Conservation (phyloP, 1,140 invertebrate species). For the Drosophila malerkotliana region DNA sequence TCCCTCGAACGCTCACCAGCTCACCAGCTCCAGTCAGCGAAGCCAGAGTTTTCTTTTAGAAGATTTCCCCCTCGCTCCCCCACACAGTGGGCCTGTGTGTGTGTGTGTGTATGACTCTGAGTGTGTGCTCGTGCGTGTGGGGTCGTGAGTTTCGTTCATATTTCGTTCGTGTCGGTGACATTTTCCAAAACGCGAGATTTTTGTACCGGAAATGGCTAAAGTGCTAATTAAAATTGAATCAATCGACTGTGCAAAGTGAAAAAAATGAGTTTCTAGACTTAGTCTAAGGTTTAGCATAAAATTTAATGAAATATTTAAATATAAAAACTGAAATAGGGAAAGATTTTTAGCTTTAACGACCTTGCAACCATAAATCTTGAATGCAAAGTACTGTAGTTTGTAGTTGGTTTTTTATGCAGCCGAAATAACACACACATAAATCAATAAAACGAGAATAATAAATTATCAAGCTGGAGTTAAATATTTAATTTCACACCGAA, state of each 20-base stretch:
- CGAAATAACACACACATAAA: conserved; percentile 45
- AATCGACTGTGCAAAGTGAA: conserved; percentile 7
- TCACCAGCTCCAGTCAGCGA: conserved; percentile 28
- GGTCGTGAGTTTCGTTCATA: conserved; percentile 32
- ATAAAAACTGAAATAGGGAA: conserved; percentile 4
- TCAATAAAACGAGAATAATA: conserved; percentile 62
- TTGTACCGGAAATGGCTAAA: conserved; percentile 48
- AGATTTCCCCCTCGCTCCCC: conserved; percentile 52
- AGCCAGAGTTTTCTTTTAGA: conserved; percentile 68
- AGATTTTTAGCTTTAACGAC: conserved; percentile 2
- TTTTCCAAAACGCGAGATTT: conserved; percentile 37
- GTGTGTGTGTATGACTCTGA: conserved; percentile 7
- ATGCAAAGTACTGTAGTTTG: background rate
- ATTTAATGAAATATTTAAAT: background rate
- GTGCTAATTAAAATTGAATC: conserved; percentile 49
- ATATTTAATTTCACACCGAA: conserved; percentile 69
- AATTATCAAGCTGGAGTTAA: conserved; percentile 52
- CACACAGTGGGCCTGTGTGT: conserved; percentile 15
- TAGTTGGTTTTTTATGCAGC: background rate
- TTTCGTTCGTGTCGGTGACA: conserved; percentile 36
- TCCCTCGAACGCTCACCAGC: conserved; percentile 53
- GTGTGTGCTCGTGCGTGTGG: conserved; percentile 20
- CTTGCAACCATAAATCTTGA: conserved; percentile 26
- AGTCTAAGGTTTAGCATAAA: conserved; percentile 2
- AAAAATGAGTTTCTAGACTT: conserved; percentile 1